Base-by-base conservation (phyloP, 2,113 vertebrate genomes). In the Cichladusa arquata region DNA sequence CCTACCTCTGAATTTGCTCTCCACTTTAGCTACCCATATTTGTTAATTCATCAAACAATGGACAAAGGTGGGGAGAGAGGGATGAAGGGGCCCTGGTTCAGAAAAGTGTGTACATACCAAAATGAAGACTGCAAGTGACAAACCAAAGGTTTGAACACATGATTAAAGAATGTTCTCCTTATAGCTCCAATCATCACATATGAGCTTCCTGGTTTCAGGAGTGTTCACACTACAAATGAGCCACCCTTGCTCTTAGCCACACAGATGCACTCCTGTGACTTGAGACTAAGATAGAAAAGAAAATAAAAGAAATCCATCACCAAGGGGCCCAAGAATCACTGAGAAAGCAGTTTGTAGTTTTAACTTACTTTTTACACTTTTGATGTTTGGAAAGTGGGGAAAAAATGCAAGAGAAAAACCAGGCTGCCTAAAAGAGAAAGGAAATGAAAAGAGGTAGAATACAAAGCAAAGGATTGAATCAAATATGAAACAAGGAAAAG, bases 41-140 rank as follows among this genome's bases (percentile, higher is more conserved):
- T 61, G 78, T 88, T 16, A 28, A 24, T 51, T 31, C 73, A 77
- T 40, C 29, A 40, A 76, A 34, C 12, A 36, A 20, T 1, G 2
- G 65, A 62, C 17, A 79, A 66, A 65, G 5, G 12, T 19, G 8
- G 7, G 5, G 20, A 86, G 44, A 76, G 29, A 57, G 19, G 22
- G 26, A 34, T 6, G 44, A 62, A 67, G 29, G 58, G 14, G 12
- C 11, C 18, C 8, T 4, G 0, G 14, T 47, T 82, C 25, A 92
- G 50, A 29, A 71, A 71, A 9, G 0, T 2, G 5, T 0, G 1
- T 19, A 24, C 28, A n/a, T 56, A 64, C 14, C 24, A 16, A 85
- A 85, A 40, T 7, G n/a, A 92, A 72, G 44, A 64, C 17, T 28
- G n/a, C 26, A 82, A 64, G 53, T 26, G 33, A 50, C 40, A 76